Evolutionary conservation across 2,113 vertebrate species (phyloP), one percentile per base, ranked within the genome.

Genomic region (Phyllostomus discolor): DNA sequence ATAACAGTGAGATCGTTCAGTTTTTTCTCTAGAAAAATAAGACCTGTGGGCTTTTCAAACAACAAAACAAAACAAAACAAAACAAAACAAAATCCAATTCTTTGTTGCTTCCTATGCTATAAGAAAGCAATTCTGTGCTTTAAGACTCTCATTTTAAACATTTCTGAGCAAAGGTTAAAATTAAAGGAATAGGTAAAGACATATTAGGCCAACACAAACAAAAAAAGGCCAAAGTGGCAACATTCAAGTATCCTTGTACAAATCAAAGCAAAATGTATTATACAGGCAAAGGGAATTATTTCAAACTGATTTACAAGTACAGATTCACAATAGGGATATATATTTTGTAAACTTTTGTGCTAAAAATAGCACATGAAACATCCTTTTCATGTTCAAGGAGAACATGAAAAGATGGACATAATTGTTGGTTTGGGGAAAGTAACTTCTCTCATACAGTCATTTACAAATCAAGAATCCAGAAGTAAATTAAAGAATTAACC

Each of bases 131-230:
- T 90, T 67, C 8, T 94, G 76, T 48, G 14, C 24, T 91, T 10
- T 46, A 78, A 54, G 4, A 89, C 5, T 46, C 35, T 24, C 5
- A 85, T 33, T 19, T 92, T 81, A 73, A 89, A 72, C 38, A 38
- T 66, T 95, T 85, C 28, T 85, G 88, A 93, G 46, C 28, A 79
- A 88, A 94, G 8, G 11, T 92, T 78, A 83, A 73, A 84, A 91
- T 72, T 46, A 89, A 93, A 93, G 33, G 35, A 84, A 64, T 22
- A 80, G 64, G 35, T 59, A 89, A 84, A 84, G n/a, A 41, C 59
- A 7, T 48, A 50, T 69, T 41, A 38, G n/a, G 14, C 9, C 76
- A 50, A 88, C 24, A 83, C 4, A 69, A 88, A 88, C 12, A 16
- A 62, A 67, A 84, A 93, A 86, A 90, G 38, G 38, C 10, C 70